Percentiles rank a stretch among this genome's conserved stretches.
These are phyloP conservation scores for Listronotus oregonensis DNA, from an alignment of 1,140 invertebrate genomes.

Conservation along the genomic window DNA sequence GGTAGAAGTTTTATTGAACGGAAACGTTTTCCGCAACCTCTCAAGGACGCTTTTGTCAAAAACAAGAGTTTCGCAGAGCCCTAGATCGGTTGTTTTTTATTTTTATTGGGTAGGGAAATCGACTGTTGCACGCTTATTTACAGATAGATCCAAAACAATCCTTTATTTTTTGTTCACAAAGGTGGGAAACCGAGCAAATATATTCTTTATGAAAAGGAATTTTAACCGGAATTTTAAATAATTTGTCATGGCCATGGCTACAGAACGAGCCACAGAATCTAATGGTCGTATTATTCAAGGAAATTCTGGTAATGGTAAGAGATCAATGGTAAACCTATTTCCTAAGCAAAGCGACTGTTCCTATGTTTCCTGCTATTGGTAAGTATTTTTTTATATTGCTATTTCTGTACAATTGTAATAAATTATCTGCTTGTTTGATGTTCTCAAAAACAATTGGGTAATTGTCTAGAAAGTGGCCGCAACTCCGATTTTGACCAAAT, in stretches of 20 bases:
- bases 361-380: slow-evolving; percentile 73
- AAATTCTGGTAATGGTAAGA: slow-evolving; percentile 41
- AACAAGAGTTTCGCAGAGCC: background rate
- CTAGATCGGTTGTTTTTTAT: background rate
- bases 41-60: slow-evolving; percentile 34
- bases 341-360: slow-evolving; percentile 69
- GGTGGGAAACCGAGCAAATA: too few relatives aligned
- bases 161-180: background rate
- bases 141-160: slow-evolving; percentile 11
- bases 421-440: too few relatives aligned
- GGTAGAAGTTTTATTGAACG: slow-evolving; percentile 7
- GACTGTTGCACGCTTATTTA: too few relatives aligned
- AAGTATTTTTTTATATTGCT: slow-evolving; percentile 44
- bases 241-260: slow-evolving; percentile 17
- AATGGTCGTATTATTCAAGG: slow-evolving; percentile 29
- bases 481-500: too few relatives aligned
- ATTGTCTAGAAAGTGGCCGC: too few relatives aligned
- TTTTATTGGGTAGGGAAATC: background rate
- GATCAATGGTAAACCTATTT: slow-evolving; percentile 56
- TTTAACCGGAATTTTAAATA: too few relatives aligned
- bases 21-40: slow-evolving; percentile 3
- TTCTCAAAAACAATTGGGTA: too few relatives aligned
- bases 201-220: too few relatives aligned
- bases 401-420: too few relatives aligned
- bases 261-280: slow-evolving; percentile 31